Conservation (phyloP, 2,888 invertebrate species). For the Andrena hattorfiana region DNA sequence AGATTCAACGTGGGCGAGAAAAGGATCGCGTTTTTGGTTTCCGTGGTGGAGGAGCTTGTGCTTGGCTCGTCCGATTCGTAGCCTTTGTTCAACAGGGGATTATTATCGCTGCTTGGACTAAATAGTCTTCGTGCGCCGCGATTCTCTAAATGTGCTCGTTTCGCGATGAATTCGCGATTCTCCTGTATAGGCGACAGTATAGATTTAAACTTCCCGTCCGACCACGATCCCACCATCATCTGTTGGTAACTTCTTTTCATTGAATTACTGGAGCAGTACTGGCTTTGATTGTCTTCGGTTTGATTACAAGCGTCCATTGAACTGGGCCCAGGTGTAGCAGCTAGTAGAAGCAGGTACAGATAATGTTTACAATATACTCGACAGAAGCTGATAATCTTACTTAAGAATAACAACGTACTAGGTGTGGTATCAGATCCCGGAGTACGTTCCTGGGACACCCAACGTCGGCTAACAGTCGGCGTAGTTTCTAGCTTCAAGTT, state of each 20-base stretch:
- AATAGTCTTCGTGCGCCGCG: conserved; percentile 86
- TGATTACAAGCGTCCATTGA: conserved; percentile 29
- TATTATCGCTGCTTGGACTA: conserved; percentile 78
- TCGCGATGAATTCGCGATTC: conserved; percentile 78
- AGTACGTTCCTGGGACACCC: conserved; percentile 72
- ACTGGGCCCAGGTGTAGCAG: conserved; percentile 65
- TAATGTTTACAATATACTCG: not conserved
- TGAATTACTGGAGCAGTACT: conserved; percentile 41
- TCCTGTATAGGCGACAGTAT: conserved; percentile 82
- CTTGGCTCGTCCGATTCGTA: conserved; percentile 77
- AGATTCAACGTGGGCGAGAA: conserved; percentile 90
- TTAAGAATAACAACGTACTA: conserved; percentile 53
- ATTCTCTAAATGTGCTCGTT: conserved; percentile 84
- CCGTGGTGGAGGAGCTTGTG: conserved; percentile 70
- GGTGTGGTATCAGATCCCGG: conserved; percentile 73
- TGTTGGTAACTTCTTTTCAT: conserved; percentile 76
- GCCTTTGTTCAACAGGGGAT: conserved; percentile 40
- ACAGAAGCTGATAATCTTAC: not conserved
- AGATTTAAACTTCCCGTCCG: conserved; percentile 75
- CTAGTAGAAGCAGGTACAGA: conserved; percentile 43
- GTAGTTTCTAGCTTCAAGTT: conserved; percentile 76
- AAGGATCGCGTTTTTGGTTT: conserved; percentile 66
- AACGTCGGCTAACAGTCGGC: conserved; percentile 74
- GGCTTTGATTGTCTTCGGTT: conserved; percentile 23
- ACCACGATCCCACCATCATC: conserved; percentile 71